Evolutionary conservation across 2,113 vertebrate species (phyloP).

Genomic region (Xiphorhynchus elegans): DNA sequence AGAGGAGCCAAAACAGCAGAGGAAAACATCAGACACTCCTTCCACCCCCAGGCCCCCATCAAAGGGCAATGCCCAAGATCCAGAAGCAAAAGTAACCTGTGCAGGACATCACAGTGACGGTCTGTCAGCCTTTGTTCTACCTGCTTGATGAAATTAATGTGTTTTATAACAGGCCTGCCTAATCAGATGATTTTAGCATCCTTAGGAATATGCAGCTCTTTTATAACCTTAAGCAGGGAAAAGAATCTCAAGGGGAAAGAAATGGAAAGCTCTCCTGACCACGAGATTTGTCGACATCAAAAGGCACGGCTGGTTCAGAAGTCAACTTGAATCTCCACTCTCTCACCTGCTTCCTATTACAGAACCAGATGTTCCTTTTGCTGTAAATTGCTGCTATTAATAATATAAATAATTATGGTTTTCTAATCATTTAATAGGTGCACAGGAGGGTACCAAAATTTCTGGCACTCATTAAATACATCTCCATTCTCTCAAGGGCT

Average conservation of each 20-base stretch:
- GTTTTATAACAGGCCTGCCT: background rate
- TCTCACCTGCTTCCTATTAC: constrained; percentile 43
- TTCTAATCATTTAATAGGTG: constrained; percentile 41
- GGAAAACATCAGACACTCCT: background rate
- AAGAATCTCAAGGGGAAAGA: background rate
- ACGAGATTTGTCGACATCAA: background rate
- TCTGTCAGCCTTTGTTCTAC: background rate
- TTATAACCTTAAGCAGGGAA: background rate
- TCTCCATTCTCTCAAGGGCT: background rate
- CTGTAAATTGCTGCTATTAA: constrained; percentile 48
- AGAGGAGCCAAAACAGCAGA: background rate
- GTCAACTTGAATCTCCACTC: background rate
- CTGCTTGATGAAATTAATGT: background rate
- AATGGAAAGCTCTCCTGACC: background rate
- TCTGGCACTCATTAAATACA: background rate
- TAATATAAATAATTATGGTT: constrained; percentile 41
- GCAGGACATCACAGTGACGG: background rate
- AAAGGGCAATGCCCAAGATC: background rate
- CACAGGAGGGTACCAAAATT: constrained; percentile 20
- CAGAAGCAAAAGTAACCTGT: background rate
- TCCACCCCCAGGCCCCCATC: background rate
- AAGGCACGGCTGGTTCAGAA: background rate
- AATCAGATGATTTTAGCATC: background rate
- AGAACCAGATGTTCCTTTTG: constrained; percentile 32
- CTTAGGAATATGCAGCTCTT: background rate